Base-by-base conservation (phyloP, 2,888 invertebrate genomes). In the Mythimna impura region DNA sequence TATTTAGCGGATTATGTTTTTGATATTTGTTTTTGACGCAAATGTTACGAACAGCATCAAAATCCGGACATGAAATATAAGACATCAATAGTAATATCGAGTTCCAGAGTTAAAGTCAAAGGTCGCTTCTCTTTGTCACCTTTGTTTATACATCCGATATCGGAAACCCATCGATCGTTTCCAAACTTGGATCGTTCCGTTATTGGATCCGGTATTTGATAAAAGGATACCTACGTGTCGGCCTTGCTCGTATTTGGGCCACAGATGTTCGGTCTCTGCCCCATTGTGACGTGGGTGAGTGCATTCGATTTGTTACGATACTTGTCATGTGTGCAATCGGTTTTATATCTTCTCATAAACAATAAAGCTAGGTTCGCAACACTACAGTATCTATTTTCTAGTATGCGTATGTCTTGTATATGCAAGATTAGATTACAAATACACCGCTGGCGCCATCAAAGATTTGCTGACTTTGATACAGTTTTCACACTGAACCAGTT, bases 241-340 rank as follows among this genome's bases (percentile, higher is more conserved):
- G 89, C 93, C 93, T 93, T 93, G 91, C 82, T 80, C 70, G 83
- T 90, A 93, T 92, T 91, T 94, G 89, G 93, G 93, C 81, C 93
- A 89, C 94, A 93, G 93, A 94, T 93, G 94, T 91, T 91, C 88
- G 86, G 81, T 87, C 68, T 84, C 82, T 70, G 80, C 66, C 60
- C 78, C 74, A 88, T 90, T 89, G 88, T 89, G 81, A 87, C 86
- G 88, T 89, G 88, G 88, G 88, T 85, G 89, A 83, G 66, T 87
- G 87, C 87, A 88, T 86, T 88, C 76, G 71, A 79, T 83, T 86
- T 85, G 80, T 82, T 80, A 79, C 74, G 82, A 81, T 80, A 70
- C 80, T 65, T 84, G 66, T 70, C 72, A 71, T 77, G 71, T 83
- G 60, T 78, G 67, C 69, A 77, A 60, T 70, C 71, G 40, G 64